These are phyloP conservation scores for Steinernema feltiae DNA, from an alignment of 1,140 invertebrate genomes.

Conservation along the genomic window DNA sequence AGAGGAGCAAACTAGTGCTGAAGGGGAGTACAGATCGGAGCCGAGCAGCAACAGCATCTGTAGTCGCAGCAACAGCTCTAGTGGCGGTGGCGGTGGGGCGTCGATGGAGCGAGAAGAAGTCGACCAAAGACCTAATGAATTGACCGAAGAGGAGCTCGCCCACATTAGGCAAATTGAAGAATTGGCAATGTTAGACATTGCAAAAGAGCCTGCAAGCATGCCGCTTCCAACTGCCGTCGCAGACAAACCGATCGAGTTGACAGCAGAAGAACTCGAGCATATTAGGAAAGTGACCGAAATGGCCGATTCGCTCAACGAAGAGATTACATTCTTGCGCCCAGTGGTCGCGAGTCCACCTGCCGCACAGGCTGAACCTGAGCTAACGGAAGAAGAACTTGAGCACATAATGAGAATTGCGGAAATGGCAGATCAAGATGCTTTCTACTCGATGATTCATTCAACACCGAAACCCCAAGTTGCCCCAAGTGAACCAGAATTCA, in stretches of 20 bases:
- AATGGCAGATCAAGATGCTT: slow-evolving; percentile 19
- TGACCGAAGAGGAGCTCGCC: slow-evolving; percentile 29
- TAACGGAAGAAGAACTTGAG: slow-evolving; percentile 29
- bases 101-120: too few relatives aligned
- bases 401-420: slow-evolving; percentile 27
- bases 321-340: neutral
- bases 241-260: slow-evolving; percentile 18
- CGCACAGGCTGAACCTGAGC: slow-evolving; percentile 4
- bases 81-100: too few relatives aligned
- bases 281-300: slow-evolving; percentile 18
- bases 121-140: too few relatives aligned
- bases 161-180: slow-evolving; percentile 34
- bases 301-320: neutral
- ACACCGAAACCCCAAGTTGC: neutral
- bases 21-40: neutral
- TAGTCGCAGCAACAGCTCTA: too few relatives aligned
- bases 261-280: slow-evolving; percentile 25
- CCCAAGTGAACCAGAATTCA: neutral
- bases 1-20: neutral
- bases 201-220: neutral
- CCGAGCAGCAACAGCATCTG: slow-evolving; percentile 19
- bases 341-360: neutral
- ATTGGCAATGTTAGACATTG: slow-evolving; percentile 19
- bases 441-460: neutral
- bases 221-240: neutral